These are phyloP conservation scores for Chrysogorgia sp. DNA, from an alignment of 92 coral and sea anemone genomes.

Conservation along the genomic window DNA sequence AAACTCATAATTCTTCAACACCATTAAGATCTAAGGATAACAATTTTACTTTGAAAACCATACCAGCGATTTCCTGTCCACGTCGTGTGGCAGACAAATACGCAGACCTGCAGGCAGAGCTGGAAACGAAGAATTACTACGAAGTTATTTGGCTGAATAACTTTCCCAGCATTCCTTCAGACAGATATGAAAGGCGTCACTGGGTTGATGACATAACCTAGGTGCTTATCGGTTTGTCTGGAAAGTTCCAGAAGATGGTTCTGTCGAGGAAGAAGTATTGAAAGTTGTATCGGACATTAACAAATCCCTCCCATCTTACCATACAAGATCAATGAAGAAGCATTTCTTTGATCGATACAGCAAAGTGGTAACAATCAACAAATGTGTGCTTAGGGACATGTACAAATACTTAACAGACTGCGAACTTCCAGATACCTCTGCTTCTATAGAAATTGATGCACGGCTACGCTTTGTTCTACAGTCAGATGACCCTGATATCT, in stretches of 20 bases:
- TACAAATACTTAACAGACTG: conserved; percentile 6
- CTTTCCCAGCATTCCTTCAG: neutral
- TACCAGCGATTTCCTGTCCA: too few species aligned
- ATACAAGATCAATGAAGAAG: conserved; percentile 6
- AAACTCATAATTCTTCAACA: too few species aligned
- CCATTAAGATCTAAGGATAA: too few species aligned
- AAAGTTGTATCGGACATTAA: neutral
- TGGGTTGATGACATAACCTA: conserved; percentile 4
- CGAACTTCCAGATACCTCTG: neutral
- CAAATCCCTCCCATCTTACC: neutral
- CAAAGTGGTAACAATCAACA: neutral
- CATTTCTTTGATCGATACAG: too few species aligned
- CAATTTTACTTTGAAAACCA: too few species aligned
- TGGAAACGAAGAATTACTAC: neutral
- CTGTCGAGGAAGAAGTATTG: neutral
- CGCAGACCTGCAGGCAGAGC: neutral
- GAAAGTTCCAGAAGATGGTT: neutral
- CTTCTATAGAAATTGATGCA: neutral
- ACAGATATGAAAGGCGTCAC: conserved; percentile 17
- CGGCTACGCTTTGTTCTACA: neutral
- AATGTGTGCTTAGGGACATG: neutral
- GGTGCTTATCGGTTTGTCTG: neutral
- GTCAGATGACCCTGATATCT: conserved; percentile 6
- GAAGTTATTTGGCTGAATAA: neutral
- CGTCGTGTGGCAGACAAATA: neutral